Conservation (phyloP, 1,140 invertebrate genomes). For the Onthophagus taurus region DNA sequence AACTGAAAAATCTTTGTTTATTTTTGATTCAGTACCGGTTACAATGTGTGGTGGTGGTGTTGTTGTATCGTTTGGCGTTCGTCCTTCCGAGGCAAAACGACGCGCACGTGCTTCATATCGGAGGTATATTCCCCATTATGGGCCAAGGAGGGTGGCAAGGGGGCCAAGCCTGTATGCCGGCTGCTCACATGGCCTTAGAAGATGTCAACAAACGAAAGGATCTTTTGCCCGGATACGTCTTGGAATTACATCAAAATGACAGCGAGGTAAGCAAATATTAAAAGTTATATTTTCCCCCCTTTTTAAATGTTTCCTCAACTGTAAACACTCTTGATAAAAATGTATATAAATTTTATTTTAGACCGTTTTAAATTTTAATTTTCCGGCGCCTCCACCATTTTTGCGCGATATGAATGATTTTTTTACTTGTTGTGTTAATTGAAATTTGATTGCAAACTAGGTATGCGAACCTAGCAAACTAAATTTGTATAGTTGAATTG, state of each 20-base stretch:
- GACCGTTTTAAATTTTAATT: no score
- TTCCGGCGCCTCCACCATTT: no score
- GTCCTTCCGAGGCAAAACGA: constrained; percentile 22
- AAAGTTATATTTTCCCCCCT: no score
- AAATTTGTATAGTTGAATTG: no score
- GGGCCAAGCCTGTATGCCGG: constrained; percentile 89
- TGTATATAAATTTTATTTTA: no score
- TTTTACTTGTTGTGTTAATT: no score
- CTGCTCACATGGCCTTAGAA: constrained; percentile 87
- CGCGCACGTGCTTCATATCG: constrained; percentile 82
- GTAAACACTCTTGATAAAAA: no score
- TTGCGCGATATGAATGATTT: no score
- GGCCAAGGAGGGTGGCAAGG: constrained; percentile 94
- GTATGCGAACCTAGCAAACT: no score
- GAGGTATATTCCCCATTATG: constrained; percentile 93
- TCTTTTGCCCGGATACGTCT: constrained; percentile 82
- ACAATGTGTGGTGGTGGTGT: constrained; percentile 32
- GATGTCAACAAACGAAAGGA: constrained; percentile 89
- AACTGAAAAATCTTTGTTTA: no score
- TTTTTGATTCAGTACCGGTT: constrained; percentile 32
- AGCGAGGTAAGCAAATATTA: constrained; percentile 96
- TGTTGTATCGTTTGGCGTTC: constrained; percentile 22
- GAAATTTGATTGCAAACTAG: no score
- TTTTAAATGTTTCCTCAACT: no score
- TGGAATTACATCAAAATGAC: constrained; percentile 91